These are phyloP conservation scores for Penaeus chinensis DNA, from an alignment of 1,140 invertebrate species.

Conservation along the genomic window DNA sequence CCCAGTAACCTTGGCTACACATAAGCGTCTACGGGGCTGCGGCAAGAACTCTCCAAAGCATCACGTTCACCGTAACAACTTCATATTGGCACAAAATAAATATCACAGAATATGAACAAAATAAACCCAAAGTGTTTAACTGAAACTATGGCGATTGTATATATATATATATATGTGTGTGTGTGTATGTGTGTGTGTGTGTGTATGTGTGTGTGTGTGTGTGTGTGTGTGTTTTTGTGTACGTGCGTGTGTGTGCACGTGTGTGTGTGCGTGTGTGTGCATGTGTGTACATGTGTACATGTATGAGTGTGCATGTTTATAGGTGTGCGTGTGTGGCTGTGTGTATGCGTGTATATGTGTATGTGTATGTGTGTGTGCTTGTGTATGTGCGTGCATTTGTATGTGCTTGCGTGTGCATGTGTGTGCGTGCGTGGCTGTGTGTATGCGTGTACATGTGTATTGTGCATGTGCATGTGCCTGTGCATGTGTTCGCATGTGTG, in stretches of 20 bases:
- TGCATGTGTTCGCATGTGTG: not conserved
- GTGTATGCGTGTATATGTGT: slow-evolving; percentile 11
- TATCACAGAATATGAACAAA: slow-evolving; percentile 58
- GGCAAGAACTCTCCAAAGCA: slow-evolving; percentile 56
- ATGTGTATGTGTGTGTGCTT: not conserved
- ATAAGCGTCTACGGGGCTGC: slow-evolving; percentile 57
- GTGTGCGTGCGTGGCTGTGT: not conserved
- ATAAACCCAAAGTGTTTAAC: slow-evolving; percentile 28
- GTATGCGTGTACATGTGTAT: not conserved
- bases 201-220: not conserved
- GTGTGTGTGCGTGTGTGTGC: not conserved
- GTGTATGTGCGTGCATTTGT: not conserved
- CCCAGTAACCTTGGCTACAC: slow-evolving; percentile 36
- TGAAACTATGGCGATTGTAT: slow-evolving; percentile 6
- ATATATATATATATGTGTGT: not conserved
- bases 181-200: not conserved
- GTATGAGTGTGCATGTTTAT: not conserved
- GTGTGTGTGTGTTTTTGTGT: not conserved
- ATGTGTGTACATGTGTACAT: not conserved
- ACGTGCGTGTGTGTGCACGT: not conserved
- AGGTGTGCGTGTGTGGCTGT: slow-evolving; percentile 6
- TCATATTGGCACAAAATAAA: slow-evolving; percentile 61
- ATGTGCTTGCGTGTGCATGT: not conserved
- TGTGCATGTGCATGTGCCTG: not conserved
- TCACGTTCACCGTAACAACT: slow-evolving; percentile 51